These are phyloP conservation scores for Drosophila percnosoma DNA, from an alignment of 2,888 invertebrate species.

Conservation along the genomic window DNA sequence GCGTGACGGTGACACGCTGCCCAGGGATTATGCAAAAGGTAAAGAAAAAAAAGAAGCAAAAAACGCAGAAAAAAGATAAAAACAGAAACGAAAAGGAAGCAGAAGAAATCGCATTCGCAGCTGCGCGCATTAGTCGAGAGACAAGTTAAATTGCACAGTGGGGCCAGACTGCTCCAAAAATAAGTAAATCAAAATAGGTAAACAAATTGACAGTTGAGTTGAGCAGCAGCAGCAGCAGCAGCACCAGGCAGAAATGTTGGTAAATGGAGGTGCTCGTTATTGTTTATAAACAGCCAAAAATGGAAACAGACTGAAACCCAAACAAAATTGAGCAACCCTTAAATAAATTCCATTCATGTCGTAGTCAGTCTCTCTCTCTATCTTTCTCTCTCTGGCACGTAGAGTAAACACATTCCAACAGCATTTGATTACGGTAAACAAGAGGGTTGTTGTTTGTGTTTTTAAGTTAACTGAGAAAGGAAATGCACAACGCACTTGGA, in stretches of 20 bases:
- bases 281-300: background rate
- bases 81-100: conserved; percentile 35
- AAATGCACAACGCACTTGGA: conserved; percentile 2
- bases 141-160: conserved; percentile 37
- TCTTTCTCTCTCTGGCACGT: background rate
- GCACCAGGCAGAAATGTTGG: background rate
- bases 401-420: conserved; percentile 39
- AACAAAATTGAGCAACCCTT: conserved; percentile 2
- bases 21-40: conserved; percentile 72
- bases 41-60: background rate
- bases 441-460: conserved; percentile 9
- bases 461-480: conserved; percentile 13
- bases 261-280: background rate
- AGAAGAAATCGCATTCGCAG: conserved; percentile 68
- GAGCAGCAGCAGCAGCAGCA: background rate
- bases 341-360: background rate
- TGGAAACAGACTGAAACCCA: background rate
- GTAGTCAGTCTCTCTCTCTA: background rate
- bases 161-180: conserved; percentile 8
- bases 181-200: conserved; percentile 4
- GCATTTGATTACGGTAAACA: conserved; percentile 44
- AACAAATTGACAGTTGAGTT: conserved; percentile 8
- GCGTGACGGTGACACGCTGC: conserved; percentile 76
- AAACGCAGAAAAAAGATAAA: background rate
- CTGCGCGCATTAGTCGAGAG: conserved; percentile 30